phyloP scores from a whole-genome alignment of 2,113 vertebrate species.

The Catharus bicknelli region DNA sequence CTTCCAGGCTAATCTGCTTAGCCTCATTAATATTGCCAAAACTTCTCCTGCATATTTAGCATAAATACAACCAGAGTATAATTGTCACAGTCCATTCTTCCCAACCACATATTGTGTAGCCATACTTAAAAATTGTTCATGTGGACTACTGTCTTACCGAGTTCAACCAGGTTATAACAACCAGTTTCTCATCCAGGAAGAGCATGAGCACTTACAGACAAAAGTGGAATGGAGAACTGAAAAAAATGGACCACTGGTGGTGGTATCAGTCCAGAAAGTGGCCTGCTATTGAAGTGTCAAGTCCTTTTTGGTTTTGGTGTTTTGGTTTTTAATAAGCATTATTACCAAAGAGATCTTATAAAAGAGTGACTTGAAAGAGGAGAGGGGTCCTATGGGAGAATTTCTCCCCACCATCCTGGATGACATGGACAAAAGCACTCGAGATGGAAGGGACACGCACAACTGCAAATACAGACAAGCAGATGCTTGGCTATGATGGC shows the following conservation, averaged over 20 bases:
- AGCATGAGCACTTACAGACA: neutral
- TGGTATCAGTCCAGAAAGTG: neutral
- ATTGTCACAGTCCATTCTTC: neutral
- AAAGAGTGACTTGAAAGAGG: neutral
- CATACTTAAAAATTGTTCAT: neutral
- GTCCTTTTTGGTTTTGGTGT: neutral
- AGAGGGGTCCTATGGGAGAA: neutral
- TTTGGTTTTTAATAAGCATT: neutral
- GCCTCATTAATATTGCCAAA: constrained; percentile 78
- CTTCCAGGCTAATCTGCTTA: constrained; percentile 82
- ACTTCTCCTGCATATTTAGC: constrained; percentile 75
- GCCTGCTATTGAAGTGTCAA: neutral
- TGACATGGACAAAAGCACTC: neutral
- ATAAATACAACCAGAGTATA: neutral
- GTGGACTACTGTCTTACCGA: neutral
- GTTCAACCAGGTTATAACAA: neutral
- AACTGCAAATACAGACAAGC: neutral
- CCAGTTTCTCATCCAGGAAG: neutral
- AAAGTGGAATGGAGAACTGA: neutral
- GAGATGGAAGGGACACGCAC: neutral
- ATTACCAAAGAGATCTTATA: neutral
- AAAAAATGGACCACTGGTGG: neutral
- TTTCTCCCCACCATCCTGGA: neutral
- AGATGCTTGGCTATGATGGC: neutral
- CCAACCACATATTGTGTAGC: neutral